Base-by-base conservation (phyloP, 2,888 invertebrate species). In the Nemurella pictetii region DNA sequence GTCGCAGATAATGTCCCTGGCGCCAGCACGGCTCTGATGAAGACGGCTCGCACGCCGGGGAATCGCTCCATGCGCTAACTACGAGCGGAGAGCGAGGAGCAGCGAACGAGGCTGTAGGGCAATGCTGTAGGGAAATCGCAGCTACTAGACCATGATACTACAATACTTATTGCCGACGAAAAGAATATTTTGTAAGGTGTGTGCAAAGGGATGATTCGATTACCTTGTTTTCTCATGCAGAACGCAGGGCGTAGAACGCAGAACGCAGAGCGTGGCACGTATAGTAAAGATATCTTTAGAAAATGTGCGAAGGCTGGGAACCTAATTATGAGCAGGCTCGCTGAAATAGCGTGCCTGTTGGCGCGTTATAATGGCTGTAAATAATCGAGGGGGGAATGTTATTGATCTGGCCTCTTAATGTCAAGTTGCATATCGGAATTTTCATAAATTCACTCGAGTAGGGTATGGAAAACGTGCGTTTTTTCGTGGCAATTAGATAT, bases 1-100 rank as follows among this genome's bases (percentile, higher is more conserved):
- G 55, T 27, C 27, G 55, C 26, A 72, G 82, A 81, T 85, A 85
- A 85, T 85, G 83, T 85, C 85, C 85, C 85, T 72, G 30, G 85
- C 80, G 84, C 82, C 27, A 36, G 55, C 32, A 25, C 55, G 35
- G 85, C 87, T 87, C 89, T 90, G 90, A 90, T 90, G 90, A 90
- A 90, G 90, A 90, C 90, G 90, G 89, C 90, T 90, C 89, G 89
- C 89, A 89, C 90, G 89, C 89, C 89, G 88, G 90, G 90, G 90
- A 90, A 36, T 73, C 3, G 89, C 87, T 87, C 83, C 55, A 12
- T 12, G 55, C 55, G 35, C 35, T 35, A 35, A 35, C 35, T 7
- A 35, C 35, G 82, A 28, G 83, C 28, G 55, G 81, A 36, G 72
- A 32, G n/a, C 25, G 32, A n/a, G n/a, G n/a, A n/a, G n/a, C n/a